phyloP scores from a whole-genome alignment of 2,888 invertebrate genomes.

The Ganaspis brasiliensis region DNA sequence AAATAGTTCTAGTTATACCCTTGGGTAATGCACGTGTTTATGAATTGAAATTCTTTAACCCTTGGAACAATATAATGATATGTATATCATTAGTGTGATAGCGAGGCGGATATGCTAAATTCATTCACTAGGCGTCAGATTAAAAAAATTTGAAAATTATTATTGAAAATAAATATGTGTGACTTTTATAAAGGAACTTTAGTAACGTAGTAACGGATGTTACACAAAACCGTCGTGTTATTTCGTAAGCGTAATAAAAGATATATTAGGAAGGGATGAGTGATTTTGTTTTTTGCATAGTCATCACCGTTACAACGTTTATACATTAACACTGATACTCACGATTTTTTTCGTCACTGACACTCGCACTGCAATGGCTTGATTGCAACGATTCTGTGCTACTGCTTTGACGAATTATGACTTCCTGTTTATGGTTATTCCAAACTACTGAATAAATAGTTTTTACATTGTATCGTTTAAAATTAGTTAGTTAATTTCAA shows the following conservation, averaged over 20 bases:
- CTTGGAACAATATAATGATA: constrained; percentile 30
- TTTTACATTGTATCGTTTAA: background rate
- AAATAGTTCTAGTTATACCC: background rate
- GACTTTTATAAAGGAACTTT: background rate
- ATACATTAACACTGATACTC: constrained; percentile 28
- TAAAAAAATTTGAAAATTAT: background rate
- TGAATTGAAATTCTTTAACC: constrained; percentile 13
- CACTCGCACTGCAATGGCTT: constrained; percentile 10
- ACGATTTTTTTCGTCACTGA: constrained; percentile 21
- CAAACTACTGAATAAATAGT: background rate
- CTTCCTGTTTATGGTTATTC: constrained; percentile 3
- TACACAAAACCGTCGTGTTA: constrained; percentile 60
- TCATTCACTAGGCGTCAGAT: constrained; percentile 2
- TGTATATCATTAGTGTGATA: constrained; percentile 6
- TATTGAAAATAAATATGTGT: background rate
- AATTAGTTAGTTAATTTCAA: background rate
- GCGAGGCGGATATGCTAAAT: constrained; percentile 15
- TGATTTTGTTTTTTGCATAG: constrained; percentile 61
- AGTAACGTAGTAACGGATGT: constrained; percentile 63
- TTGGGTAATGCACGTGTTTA: constrained; percentile 18
- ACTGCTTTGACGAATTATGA: background rate
- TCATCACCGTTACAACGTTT: constrained; percentile 63
- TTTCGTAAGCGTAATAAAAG: constrained; percentile 66
- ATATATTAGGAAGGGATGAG: constrained; percentile 49
- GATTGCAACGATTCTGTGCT: constrained; percentile 9